A percentile compares a stretch with the other conserved stretches of the same genome.
These are phyloP conservation scores for Dallia pectoralis DNA, from an alignment of 2,797 vertebrate species.

Conservation along the genomic window DNA sequence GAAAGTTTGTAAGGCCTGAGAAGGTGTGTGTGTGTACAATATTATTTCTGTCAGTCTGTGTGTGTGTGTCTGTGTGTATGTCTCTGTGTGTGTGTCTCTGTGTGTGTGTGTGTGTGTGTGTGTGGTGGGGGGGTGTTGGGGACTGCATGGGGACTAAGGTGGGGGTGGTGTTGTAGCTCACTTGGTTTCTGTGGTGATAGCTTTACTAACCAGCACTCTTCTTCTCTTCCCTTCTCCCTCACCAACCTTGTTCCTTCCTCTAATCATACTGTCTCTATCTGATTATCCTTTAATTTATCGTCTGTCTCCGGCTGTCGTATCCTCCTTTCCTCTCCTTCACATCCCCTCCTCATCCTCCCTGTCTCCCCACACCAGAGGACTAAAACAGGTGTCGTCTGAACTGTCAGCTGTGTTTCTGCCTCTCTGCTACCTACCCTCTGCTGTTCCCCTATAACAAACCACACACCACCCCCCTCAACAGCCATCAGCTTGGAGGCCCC, in stretches of 20 bases:
- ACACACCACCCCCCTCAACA: slow-evolving; percentile 12
- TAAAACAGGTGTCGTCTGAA: slow-evolving; percentile 64
- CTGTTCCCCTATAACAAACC: slow-evolving; percentile 28
- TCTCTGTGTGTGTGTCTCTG: neutral
- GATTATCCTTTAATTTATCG: neutral
- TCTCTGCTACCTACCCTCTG: slow-evolving; percentile 52
- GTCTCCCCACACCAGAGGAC: slow-evolving; percentile 66
- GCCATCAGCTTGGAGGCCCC: slow-evolving; percentile 1
- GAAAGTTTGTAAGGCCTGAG: neutral
- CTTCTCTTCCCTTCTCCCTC: slow-evolving; percentile 38
- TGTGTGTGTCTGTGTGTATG: slow-evolving; percentile 12
- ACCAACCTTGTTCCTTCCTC: neutral
- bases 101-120: too few species aligned
- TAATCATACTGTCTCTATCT: slow-evolving; percentile 9
- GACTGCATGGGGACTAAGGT: slow-evolving; percentile 29
- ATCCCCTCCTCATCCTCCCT: neutral
- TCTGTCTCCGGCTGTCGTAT: slow-evolving; percentile 4
- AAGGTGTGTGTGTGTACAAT: slow-evolving; percentile 18
- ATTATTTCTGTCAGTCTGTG: neutral
- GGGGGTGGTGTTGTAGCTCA: slow-evolving; percentile 16
- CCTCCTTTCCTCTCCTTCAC: neutral
- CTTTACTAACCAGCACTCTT: slow-evolving; percentile 73
- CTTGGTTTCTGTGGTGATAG: slow-evolving; percentile 40
- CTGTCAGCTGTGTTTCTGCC: slow-evolving; percentile 68
- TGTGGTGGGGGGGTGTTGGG: slow-evolving; percentile 4